phyloP scores from a whole-genome alignment of 2,888 invertebrate genomes.

The Spilosoma lubricipeda region DNA sequence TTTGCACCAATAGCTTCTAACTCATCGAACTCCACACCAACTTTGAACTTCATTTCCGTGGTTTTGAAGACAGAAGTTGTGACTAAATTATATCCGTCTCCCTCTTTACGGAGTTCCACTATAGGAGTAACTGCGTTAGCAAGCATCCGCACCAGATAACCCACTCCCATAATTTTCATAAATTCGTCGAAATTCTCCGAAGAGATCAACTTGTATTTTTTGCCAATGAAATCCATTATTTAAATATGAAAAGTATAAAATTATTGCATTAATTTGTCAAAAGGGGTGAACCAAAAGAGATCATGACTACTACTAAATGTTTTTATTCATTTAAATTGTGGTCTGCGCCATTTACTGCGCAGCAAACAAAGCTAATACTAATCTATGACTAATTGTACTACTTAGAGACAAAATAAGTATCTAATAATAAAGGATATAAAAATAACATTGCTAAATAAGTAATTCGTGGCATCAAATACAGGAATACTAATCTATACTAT shows the following conservation, averaged over 20 bases:
- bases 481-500: too few relatives aligned
- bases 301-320: not conserved
- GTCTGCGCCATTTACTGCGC: not conserved
- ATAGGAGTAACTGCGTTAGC: not conserved
- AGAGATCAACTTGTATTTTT: conserved; percentile 92
- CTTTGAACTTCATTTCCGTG: conserved; percentile 2
- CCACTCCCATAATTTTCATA: conserved; percentile 93
- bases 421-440: not conserved
- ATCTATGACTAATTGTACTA: not conserved
- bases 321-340: not conserved
- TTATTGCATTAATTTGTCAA: not conserved
- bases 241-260: conserved; percentile 36
- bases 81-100: not conserved
- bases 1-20: conserved; percentile 6
- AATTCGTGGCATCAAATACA: too few relatives aligned
- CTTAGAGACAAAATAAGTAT: not conserved
- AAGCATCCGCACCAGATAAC: not conserved
- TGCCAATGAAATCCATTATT: conserved; percentile 87
- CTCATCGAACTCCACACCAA: not conserved
- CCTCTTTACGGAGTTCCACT: not conserved
- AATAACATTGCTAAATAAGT: not conserved
- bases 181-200: conserved; percentile 96
- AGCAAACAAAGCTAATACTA: not conserved
- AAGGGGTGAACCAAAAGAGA: not conserved
- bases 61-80: not conserved